A percentile compares a stretch with the other conserved stretches of the same genome.
phyloP scores from a whole-genome alignment of 2,797 vertebrate genomes.

The Alectoris magna region DNA sequence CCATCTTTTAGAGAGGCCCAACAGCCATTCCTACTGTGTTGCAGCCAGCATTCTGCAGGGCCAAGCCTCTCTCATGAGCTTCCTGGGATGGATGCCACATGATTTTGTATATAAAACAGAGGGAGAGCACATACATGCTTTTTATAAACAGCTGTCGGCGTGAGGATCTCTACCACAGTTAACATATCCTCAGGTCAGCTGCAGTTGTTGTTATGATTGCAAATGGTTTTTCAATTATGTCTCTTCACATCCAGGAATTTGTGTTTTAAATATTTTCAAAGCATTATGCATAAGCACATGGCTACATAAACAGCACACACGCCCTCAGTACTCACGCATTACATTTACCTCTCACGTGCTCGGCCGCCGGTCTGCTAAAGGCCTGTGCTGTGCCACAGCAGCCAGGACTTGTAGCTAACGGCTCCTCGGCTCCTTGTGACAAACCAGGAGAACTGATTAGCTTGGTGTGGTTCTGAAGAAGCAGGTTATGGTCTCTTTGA shows the following conservation, averaged over 20 bases:
- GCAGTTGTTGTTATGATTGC: background rate
- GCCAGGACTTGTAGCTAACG: background rate
- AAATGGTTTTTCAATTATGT: background rate
- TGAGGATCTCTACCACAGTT: background rate
- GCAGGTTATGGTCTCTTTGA: background rate
- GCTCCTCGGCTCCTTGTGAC: background rate
- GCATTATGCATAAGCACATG: accelerated
- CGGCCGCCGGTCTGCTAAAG: background rate
- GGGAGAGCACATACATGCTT: background rate
- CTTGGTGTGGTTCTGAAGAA: background rate
- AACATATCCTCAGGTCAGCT: background rate
- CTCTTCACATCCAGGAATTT: background rate
- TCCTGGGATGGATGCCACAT: background rate
- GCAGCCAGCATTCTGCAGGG: background rate
- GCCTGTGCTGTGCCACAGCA: background rate
- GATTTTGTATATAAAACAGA: constrained; percentile 28
- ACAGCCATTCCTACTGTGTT: background rate
- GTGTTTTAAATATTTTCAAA: background rate
- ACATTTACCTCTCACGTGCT: background rate
- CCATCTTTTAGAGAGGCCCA: accelerated
- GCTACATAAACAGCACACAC: accelerated
- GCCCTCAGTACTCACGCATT: accelerated
- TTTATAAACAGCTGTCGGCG: background rate
- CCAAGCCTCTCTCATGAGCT: background rate
- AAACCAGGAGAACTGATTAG: background rate